Evolutionary conservation across 2,888 invertebrate genomes (phyloP).

Genomic region (Nasonia oneida): DNA sequence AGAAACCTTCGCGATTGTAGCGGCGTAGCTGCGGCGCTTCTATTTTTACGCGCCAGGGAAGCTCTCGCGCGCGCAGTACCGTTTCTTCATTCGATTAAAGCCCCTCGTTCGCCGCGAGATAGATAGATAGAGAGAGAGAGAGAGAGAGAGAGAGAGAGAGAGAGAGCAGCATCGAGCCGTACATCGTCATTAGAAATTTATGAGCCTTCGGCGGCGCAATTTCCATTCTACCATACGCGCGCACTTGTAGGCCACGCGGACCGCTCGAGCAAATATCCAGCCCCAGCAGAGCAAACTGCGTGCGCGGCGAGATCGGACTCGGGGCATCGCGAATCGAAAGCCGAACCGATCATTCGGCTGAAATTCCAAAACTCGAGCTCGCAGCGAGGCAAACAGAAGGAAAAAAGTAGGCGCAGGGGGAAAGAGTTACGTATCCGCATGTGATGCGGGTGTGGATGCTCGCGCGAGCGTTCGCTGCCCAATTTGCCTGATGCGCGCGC

Average conservation of each 20-base stretch:
- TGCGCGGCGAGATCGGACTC: too few species aligned
- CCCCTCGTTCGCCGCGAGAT: slow-evolving; percentile 33
- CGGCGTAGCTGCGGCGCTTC: neutral
- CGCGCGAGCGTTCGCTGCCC: neutral
- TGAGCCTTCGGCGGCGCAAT: slow-evolving; percentile 58
- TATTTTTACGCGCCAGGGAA: slow-evolving; percentile 46
- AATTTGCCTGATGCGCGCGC: neutral
- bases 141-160: neutral
- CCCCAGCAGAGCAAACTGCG: too few species aligned
- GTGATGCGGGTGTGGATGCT: neutral
- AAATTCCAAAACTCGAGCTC: neutral
- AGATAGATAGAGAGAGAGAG: too few species aligned
- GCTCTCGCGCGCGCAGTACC: slow-evolving; percentile 39
- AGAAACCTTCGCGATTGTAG: neutral
- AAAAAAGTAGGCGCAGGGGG: neutral
- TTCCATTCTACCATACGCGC: slow-evolving; percentile 58
- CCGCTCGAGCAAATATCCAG: slow-evolving; percentile 35
- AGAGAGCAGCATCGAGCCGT: slow-evolving; percentile 41
- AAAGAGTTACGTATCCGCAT: neutral
- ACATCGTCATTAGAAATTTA: slow-evolving; percentile 62
- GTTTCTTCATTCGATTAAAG: slow-evolving; percentile 54
- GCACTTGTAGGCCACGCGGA: slow-evolving; percentile 37
- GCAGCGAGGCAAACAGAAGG: too few species aligned
- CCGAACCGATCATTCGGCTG: too few species aligned
- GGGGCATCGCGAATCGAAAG: too few species aligned